A percentile compares a stretch with the other conserved stretches of the same genome.
Conservation (phyloP, 1,140 invertebrate genomes). For the Polyergus mexicanus region DNA sequence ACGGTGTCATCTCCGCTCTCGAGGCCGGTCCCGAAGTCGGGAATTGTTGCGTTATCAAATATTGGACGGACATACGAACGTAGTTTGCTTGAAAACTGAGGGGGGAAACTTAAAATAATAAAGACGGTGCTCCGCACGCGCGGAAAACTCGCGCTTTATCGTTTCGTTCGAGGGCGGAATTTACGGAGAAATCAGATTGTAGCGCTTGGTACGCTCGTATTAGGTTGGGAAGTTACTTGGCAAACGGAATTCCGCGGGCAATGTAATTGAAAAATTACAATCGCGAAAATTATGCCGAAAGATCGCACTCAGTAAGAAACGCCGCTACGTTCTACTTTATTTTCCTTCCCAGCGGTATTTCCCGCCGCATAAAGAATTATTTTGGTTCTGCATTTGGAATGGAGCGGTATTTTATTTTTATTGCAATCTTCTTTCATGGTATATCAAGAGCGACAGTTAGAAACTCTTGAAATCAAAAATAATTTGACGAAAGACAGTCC, state of each 20-base stretch:
- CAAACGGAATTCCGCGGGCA: conserved; percentile 31
- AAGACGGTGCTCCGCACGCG: not conserved
- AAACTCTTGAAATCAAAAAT: conserved; percentile 45
- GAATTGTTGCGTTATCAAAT: conserved; percentile 43
- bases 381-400: conserved; percentile 34
- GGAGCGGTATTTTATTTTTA: conserved; percentile 8
- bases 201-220: conserved; percentile 5
- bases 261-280: conserved; percentile 78
- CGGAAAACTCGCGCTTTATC: conserved; percentile 14
- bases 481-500: conserved; percentile 21
- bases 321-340: conserved; percentile 32
- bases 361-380: conserved; percentile 51
- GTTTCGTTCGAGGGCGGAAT: not conserved
- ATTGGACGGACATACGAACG: conserved; percentile 7
- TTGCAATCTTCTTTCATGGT: conserved; percentile 38
- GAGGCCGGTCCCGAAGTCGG: conserved; percentile 12
- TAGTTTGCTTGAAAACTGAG: not conserved
- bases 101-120: conserved; percentile 43
- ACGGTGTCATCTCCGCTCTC: conserved; percentile 21
- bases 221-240: conserved; percentile 40
- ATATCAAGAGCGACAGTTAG: conserved; percentile 41
- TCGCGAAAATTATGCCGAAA: conserved; percentile 67
- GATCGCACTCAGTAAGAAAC: not conserved
- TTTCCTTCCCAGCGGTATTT: conserved; percentile 16
- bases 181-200: conserved; percentile 42